These are phyloP conservation scores for Drosophila eugracilis DNA, from an alignment of 1,140 invertebrate species.

Conservation along the genomic window DNA sequence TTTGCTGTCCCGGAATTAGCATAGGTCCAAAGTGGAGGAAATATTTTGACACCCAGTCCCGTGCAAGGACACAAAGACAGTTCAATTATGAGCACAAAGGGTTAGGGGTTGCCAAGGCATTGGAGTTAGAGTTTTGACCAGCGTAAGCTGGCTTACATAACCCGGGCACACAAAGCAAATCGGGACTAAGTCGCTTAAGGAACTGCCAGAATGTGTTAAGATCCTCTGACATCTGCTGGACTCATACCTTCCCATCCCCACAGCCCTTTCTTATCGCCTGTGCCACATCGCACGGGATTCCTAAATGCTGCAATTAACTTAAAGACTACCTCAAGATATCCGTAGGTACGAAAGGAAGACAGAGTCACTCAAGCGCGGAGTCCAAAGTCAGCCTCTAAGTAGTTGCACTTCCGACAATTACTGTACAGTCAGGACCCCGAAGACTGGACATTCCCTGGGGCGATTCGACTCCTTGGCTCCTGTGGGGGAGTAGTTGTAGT, in stretches of 20 bases:
- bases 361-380: constrained; percentile 55
- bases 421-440: constrained; percentile 2
- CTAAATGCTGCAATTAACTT: constrained; percentile 77
- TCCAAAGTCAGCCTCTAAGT: constrained; percentile 55
- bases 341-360: constrained; percentile 2
- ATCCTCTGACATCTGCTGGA: constrained; percentile 26
- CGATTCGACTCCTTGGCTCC: background rate
- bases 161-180: constrained; percentile 48
- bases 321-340: constrained; percentile 33
- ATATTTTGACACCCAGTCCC: constrained; percentile 65
- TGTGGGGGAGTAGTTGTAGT: constrained; percentile 41
- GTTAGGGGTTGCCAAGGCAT: constrained; percentile 21
- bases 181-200: constrained; percentile 53
- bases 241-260: background rate
- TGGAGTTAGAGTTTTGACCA: constrained; percentile 33
- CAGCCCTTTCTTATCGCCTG: constrained; percentile 28
- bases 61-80: constrained; percentile 40
- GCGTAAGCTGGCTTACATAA: constrained; percentile 42
- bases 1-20: constrained; percentile 40
- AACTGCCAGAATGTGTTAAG: constrained; percentile 6
- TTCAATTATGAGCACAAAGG: constrained; percentile 63
- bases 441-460: constrained; percentile 3
- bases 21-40: constrained; percentile 41
- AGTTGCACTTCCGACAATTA: constrained; percentile 78
- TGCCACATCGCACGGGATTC: constrained; percentile 30